Base-by-base conservation (phyloP, 2,888 invertebrate species). In the Cataglyphis cursor region DNA sequence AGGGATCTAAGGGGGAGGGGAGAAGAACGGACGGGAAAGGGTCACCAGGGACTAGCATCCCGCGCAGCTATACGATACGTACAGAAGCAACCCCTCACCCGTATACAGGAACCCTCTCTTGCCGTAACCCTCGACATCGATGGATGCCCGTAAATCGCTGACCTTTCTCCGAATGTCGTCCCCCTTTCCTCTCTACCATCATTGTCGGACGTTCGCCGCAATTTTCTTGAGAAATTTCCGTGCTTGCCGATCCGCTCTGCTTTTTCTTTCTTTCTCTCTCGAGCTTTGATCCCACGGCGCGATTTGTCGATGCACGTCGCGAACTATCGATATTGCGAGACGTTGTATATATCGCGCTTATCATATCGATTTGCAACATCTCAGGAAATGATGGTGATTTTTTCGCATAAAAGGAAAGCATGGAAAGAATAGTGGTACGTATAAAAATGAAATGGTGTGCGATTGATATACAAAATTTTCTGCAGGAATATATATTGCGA, bases 61-160 rank as follows among this genome's bases (percentile, higher is more conserved):
- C 51, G 68, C 61, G 51, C 44, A 54, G 62, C 62, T 15, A 54
- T n/a, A 1, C 48, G 59, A 61, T 35, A 75, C 74, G 59, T 44
- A 59, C 21, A 44, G 59, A 59, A 78, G 59, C 38, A 38, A 62
- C 15, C 38, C n/a, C 8, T n/a, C 24, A 57, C 10, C 57, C 81
- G 64, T 59, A n/a, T 62, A 15, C 57, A 54, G 31, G 12, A 35
- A 66, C 35, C 70, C 74, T 82, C 66, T 74, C 21, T 3, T 59
- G 24, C 31, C 64, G 48, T 82, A 85, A 83, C 68, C 66, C 75
- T 82, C 54, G 64, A 61, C 85, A 54, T 70, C 75, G 82, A 81
- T 76, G 82, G 81, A 82, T 73, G 75, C 72, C 73, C 84, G 72
- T 87, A 87, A 85, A 87, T 87, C 76, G 87, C 72, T 81, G 84